A percentile compares a stretch with the other conserved stretches of the same genome.
Conservation (phyloP, 2,888 invertebrate genomes). For the Geophilus truncorum region DNA sequence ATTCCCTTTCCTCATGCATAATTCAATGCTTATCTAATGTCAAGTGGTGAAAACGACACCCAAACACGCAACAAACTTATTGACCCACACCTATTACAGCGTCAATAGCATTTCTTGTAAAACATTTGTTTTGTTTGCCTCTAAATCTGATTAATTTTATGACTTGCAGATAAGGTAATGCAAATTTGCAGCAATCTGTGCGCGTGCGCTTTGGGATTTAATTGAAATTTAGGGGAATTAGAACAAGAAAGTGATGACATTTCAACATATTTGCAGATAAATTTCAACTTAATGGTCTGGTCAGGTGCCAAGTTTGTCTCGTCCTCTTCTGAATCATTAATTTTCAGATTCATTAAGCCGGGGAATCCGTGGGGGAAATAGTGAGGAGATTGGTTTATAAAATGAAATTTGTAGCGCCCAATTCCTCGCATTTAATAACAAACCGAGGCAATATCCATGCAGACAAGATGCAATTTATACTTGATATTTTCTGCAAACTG, state of each 20-base stretch:
- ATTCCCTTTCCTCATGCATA: not conserved
- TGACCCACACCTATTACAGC: not conserved
- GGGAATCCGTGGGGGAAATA: slow-evolving; percentile 7
- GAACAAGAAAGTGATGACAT: not conserved
- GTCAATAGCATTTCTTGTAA: not conserved
- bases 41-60: not conserved
- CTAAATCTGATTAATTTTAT: not conserved
- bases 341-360: slow-evolving; percentile 3
- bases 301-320: slow-evolving; percentile 14
- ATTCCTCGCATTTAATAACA: slow-evolving; percentile 8
- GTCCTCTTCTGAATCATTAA: not conserved
- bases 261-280: not conserved
- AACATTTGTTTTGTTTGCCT: not conserved
- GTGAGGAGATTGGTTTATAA: slow-evolving; percentile 17
- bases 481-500: not conserved
- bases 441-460: not conserved
- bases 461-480: slow-evolving; percentile 21
- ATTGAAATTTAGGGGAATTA: too few species aligned
- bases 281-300: not conserved
- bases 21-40: not conserved
- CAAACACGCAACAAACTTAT: not conserved
- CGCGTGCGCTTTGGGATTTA: too few species aligned
- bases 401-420: slow-evolving; percentile 10
- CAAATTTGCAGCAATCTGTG: not conserved
- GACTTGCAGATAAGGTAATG: not conserved